Conservation (phyloP, 2,797 vertebrate species). For the Helicolenus hilgendorfi region DNA sequence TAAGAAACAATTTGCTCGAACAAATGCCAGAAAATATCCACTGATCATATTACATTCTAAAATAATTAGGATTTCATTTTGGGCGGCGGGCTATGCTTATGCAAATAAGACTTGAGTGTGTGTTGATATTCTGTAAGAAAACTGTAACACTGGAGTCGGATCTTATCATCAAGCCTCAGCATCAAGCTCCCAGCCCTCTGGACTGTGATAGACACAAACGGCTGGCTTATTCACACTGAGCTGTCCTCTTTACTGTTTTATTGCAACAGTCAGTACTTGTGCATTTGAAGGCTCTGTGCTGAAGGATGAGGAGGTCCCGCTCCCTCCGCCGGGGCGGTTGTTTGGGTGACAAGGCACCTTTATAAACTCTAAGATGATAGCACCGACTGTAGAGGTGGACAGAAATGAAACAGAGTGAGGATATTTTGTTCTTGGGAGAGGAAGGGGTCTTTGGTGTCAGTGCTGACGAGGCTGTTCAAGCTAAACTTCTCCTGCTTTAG, state of each 20-base stretch:
- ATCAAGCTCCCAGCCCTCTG: slow-evolving; percentile 11
- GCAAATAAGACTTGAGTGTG: background rate
- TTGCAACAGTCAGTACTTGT: slow-evolving; percentile 16
- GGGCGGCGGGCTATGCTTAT: background rate
- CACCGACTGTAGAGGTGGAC: background rate
- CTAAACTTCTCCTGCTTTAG: slow-evolving; percentile 5
- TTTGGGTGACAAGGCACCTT: slow-evolving; percentile 34
- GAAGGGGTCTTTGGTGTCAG: slow-evolving; percentile 15
- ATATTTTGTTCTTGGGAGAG: slow-evolving; percentile 19
- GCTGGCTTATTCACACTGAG: slow-evolving; percentile 13
- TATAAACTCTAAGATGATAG: slow-evolving; percentile 28
- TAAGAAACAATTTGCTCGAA: slow-evolving; percentile 6
- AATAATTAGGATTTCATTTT: slow-evolving; percentile 7
- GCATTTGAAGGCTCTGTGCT: slow-evolving; percentile 3
- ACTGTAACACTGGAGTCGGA: background rate
- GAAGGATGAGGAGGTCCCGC: slow-evolving; percentile 6
- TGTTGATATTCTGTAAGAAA: background rate
- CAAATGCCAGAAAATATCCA: slow-evolving; percentile 4
- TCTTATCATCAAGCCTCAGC: slow-evolving; percentile 6
- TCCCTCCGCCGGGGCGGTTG: background rate
- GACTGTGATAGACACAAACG: slow-evolving; percentile 35
- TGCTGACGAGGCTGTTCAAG: slow-evolving; percentile 27
- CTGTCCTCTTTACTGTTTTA: slow-evolving; percentile 3
- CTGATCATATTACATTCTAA: slow-evolving; percentile 1
- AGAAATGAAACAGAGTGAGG: slow-evolving; percentile 24